Conservation (phyloP, 1,140 invertebrate species). For the Helicoverpa armigera region DNA sequence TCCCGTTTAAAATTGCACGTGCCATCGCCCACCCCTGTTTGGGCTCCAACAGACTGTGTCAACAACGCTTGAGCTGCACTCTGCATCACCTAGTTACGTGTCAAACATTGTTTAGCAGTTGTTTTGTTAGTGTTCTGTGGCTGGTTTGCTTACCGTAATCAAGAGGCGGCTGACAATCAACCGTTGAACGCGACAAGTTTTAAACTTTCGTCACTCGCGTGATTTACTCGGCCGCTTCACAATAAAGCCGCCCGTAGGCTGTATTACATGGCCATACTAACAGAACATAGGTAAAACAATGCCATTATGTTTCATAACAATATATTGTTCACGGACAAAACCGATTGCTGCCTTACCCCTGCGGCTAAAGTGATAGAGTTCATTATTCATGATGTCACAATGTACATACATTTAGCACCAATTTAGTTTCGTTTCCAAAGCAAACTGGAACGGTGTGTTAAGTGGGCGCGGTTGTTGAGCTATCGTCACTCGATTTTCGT, state of each 20-base stretch:
- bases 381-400: conserved; percentile 73
- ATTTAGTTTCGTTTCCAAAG: conserved; percentile 57
- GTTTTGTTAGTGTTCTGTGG: conserved; percentile 71
- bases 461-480: conserved; percentile 73
- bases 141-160: conserved; percentile 60
- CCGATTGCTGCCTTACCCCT: conserved; percentile 60
- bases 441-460: conserved; percentile 55
- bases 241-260: conserved; percentile 24
- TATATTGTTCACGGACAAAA: conserved; percentile 72
- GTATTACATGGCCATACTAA: conserved; percentile 56
- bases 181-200: conserved; percentile 43
- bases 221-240: conserved; percentile 36
- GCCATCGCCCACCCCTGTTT: conserved; percentile 70
- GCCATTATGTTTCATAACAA: conserved; percentile 72
- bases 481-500: conserved; percentile 63
- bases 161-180: conserved; percentile 52
- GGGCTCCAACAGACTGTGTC: conserved; percentile 67
- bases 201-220: conserved; percentile 41
- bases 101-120: conserved; percentile 78
- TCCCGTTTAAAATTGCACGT: conserved; percentile 78
- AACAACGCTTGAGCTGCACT: conserved; percentile 72
- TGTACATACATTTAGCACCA: conserved; percentile 60
- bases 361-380: conserved; percentile 61
- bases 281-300: conserved; percentile 67
- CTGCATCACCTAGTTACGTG: conserved; percentile 76